phyloP scores from a whole-genome alignment of 2,888 invertebrate genomes.

The Dorcus parallelipipedus region DNA sequence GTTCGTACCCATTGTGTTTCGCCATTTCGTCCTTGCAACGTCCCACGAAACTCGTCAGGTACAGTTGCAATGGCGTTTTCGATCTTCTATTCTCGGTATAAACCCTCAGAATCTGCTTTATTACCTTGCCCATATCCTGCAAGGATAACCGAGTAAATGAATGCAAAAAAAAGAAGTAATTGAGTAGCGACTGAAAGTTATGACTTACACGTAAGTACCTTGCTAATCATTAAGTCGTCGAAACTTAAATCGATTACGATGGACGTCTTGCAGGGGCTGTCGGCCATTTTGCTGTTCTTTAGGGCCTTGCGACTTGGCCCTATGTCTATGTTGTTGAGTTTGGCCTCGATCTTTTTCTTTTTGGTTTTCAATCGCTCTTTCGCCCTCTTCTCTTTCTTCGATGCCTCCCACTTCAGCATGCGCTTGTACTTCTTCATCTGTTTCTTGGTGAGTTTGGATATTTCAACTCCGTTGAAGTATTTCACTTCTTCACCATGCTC shows the following conservation, averaged over 20 bases:
- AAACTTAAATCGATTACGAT: constrained; percentile 89
- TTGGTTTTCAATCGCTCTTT: constrained; percentile 69
- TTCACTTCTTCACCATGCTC: not conserved
- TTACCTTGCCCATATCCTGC: constrained; percentile 79
- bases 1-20: constrained; percentile 80
- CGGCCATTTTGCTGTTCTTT: constrained; percentile 68
- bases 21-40: constrained; percentile 70
- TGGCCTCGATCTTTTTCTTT: constrained; percentile 65
- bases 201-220: constrained; percentile 29
- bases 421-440: constrained; percentile 52
- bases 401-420: constrained; percentile 69
- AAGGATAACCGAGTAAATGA: constrained; percentile 18
- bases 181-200: not conserved
- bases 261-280: constrained; percentile 64
- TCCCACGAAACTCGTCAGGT: constrained; percentile 77
- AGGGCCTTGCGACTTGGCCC: constrained; percentile 79
- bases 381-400: constrained; percentile 66
- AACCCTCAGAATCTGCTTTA: constrained; percentile 85
- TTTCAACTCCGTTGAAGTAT: constrained; percentile 46
- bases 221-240: constrained; percentile 81
- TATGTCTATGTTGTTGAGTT: constrained; percentile 65
- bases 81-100: constrained; percentile 88
- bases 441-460: constrained; percentile 44
- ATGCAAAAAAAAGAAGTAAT: too few relatives aligned
- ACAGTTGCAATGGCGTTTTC: constrained; percentile 73